Percentiles rank a stretch among this genome's conserved stretches.
phyloP scores from a whole-genome alignment of 1,140 invertebrate species.

The Phenacoccus solenopsis region DNA sequence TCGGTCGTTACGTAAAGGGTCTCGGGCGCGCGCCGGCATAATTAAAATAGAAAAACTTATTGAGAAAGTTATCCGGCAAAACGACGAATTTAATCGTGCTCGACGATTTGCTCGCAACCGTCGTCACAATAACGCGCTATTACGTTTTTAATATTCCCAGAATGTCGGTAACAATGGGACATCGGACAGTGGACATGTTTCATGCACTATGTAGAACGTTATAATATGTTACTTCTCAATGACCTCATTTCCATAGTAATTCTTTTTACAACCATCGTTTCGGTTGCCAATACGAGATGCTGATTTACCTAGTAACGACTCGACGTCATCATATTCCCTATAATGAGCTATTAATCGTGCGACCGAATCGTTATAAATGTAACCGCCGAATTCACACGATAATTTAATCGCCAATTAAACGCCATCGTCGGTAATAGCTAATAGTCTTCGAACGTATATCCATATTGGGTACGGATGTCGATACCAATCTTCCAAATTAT shows the following conservation, averaged over 20 bases:
- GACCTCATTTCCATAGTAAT: constrained; percentile 1
- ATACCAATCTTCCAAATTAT: background rate
- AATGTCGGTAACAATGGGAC: constrained; percentile 1
- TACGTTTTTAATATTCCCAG: background rate
- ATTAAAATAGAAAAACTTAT: no score
- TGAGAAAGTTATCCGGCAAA: constrained; percentile 3
- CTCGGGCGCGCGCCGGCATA: no score
- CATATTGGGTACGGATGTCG: background rate
- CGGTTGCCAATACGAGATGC: background rate
- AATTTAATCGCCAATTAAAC: no score
- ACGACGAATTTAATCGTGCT: background rate
- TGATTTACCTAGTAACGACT: background rate
- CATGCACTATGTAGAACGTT: background rate
- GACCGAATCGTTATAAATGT: no score
- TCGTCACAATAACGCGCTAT: background rate
- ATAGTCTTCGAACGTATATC: no score
- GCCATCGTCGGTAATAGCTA: no score
- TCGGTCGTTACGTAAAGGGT: no score
- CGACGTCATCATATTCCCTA: no score
- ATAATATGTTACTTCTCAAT: background rate
- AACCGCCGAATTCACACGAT: no score
- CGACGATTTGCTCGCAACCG: background rate
- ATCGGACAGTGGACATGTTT: background rate
- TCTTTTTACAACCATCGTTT: background rate
- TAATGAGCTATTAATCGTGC: no score